Evolutionary conservation across 2,797 vertebrate genomes (phyloP).

Genomic region (Glyptemys insculpta): DNA sequence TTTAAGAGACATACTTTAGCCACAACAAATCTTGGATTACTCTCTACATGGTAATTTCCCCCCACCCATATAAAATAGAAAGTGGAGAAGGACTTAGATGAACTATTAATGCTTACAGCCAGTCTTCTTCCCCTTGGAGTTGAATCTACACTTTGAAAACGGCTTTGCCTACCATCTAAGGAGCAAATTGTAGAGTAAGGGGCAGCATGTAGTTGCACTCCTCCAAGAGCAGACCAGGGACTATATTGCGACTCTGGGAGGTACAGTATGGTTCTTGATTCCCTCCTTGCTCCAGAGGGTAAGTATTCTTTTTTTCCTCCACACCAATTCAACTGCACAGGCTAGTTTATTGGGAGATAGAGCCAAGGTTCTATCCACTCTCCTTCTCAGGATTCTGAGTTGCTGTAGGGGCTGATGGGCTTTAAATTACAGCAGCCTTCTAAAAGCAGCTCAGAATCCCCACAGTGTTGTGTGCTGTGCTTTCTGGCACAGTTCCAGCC

Average conservation of each 20-base stretch:
- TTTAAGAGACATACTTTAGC: background rate
- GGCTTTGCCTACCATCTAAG: background rate
- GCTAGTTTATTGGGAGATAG: background rate
- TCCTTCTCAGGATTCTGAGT: background rate
- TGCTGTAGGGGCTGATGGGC: background rate
- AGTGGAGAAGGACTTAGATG: background rate
- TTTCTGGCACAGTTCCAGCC: background rate
- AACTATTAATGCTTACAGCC: background rate
- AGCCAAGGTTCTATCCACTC: background rate
- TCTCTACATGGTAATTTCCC: background rate
- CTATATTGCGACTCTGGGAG: background rate
- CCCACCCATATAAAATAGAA: background rate
- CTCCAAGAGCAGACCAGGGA: background rate
- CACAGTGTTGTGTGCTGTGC: background rate
- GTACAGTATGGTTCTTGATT: background rate
- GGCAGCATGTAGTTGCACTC: fast-evolving
- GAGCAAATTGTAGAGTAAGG: background rate
- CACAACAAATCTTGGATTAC: background rate
- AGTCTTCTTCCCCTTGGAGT: background rate
- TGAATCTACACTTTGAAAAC: background rate
- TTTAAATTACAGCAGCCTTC: background rate
- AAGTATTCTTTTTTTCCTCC: background rate
- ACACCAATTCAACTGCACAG: background rate
- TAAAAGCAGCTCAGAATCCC: background rate
- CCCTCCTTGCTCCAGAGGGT: background rate